Base-by-base conservation (phyloP, 2,113 vertebrate species). In the Heteronetta atricapilla region DNA sequence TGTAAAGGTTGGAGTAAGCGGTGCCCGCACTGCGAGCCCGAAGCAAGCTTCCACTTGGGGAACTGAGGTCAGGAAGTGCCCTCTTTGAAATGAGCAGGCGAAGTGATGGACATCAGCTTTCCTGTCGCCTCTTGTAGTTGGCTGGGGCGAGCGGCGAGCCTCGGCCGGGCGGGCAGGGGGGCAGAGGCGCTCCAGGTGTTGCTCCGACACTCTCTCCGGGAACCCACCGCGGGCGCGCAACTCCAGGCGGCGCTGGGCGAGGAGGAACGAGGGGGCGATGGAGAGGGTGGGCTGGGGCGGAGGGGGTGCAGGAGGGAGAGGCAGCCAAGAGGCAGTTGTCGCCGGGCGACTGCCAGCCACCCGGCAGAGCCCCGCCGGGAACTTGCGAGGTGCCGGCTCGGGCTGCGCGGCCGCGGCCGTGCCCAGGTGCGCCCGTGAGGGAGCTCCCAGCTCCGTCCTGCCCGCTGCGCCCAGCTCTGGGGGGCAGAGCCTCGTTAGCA, bases 21-120 rank as follows among this genome's bases (percentile, higher is more conserved):
- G 48, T 85, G 83, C n/a, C 64, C 75, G 13, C 31, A 28, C n/a
- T 15, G 38, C 9, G 20, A 75, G 50, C 25, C 55, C 40, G 36
- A 89, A 46, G 56, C 58, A 33, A 48, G 77, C 36, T 86, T 67
- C 60, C 64, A 77, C 72, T 80, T 44, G 76, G 34, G 80, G 29
- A 89, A 60, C 11, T 1, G 48, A 79, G 85, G 77, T 91, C 85
- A 55, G 72, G 63, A 75, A 70, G 33, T 81, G 68, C 88, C 72
- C 82, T 86, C 62, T 74, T 64, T 55, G 72, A 74, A 93, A 72
- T 6, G 23, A 83, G 69, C 73, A 46, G 86, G 59, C 52, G 69
- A 76, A 85, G 34, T 74, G 92, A 93, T 56, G 85, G 89, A 90
- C 94, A 83, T n/a, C 5, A 56, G 34, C 64, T 94, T 93, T 82